phyloP scores from a whole-genome alignment of 2,888 invertebrate species.

The Oxystoma pomonae region DNA sequence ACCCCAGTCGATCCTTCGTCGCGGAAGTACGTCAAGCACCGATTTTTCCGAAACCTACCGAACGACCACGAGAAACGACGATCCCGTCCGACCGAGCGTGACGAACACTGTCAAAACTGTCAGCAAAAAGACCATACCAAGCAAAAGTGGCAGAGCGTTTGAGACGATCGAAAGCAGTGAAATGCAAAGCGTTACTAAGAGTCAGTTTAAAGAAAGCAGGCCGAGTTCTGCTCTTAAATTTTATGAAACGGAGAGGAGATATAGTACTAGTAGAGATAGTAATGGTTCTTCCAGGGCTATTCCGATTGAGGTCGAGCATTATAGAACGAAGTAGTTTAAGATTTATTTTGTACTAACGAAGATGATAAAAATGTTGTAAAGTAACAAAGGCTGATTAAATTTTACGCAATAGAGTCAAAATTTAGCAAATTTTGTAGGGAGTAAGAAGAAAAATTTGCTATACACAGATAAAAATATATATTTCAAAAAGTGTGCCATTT shows the following conservation, averaged over 20 bases:
- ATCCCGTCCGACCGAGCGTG: slow-evolving; percentile 63
- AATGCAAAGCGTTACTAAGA: slow-evolving; percentile 66
- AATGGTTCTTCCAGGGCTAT: slow-evolving; percentile 49
- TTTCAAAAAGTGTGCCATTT: neutral
- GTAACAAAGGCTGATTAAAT: slow-evolving; percentile 2
- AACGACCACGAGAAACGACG: slow-evolving; percentile 62
- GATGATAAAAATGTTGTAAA: too few relatives aligned
- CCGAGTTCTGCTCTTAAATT: slow-evolving; percentile 46
- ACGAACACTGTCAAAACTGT: slow-evolving; percentile 69
- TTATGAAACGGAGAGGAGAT: slow-evolving; percentile 51
- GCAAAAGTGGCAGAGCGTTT: slow-evolving; percentile 59
- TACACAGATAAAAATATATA: neutral
- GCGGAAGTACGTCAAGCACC: slow-evolving; percentile 65
- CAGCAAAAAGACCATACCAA: slow-evolving; percentile 64
- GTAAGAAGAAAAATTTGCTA: neutral
- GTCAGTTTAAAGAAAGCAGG: slow-evolving; percentile 39
- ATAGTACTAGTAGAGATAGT: slow-evolving; percentile 32
- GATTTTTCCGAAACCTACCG: slow-evolving; percentile 70
- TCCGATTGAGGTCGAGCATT: slow-evolving; percentile 58
- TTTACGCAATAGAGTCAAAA: neutral
- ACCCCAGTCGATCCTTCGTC: slow-evolving; percentile 49
- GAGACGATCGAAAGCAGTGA: slow-evolving; percentile 70
- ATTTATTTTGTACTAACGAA: neutral
- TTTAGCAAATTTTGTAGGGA: neutral
- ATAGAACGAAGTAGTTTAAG: slow-evolving; percentile 30